These are phyloP conservation scores for Phoeniculus purpureus DNA, from an alignment of 2,797 vertebrate genomes.

Conservation along the genomic window DNA sequence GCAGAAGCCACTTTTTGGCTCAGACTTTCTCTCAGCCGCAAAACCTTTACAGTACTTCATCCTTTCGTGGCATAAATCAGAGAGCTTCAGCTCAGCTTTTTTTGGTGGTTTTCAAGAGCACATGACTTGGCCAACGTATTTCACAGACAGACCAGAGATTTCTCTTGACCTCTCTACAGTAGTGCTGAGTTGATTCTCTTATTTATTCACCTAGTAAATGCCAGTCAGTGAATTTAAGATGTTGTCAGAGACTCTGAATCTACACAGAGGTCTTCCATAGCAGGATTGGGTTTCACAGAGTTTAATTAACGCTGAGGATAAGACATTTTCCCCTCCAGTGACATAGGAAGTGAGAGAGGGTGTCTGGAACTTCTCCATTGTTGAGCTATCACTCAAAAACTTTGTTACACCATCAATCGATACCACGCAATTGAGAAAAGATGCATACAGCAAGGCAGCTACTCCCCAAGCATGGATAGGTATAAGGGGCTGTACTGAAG, in stretches of 20 bases:
- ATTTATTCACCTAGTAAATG: conserved; percentile 14
- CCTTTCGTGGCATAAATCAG: not conserved
- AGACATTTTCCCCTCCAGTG: conserved; percentile 12
- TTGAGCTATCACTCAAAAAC: conserved; percentile 63
- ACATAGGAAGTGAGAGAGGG: not conserved
- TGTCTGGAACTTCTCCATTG: conserved; percentile 37
- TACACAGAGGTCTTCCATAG: not conserved
- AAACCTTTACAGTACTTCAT: not conserved
- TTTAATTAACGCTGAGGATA: conserved; percentile 19
- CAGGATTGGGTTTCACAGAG: not conserved
- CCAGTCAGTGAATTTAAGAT: conserved; percentile 3
- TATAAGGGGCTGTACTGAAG: not conserved
- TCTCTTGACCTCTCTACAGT: not conserved
- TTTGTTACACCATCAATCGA: conserved; percentile 24
- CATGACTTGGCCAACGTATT: not conserved
- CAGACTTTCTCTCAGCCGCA: not conserved
- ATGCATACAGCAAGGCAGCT: not conserved
- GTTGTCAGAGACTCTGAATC: not conserved
- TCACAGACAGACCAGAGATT: not conserved
- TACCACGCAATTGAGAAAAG: conserved; percentile 20
- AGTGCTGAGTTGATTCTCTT: not conserved
- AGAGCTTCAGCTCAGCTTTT: not conserved
- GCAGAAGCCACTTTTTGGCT: not conserved
- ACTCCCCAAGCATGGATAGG: conserved; percentile 12
- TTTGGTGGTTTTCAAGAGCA: not conserved